A percentile compares a stretch with the other conserved stretches of the same genome.
Evolutionary conservation across 92 coral and sea anemone species (phyloP).

Genomic region (Porites evermanni): DNA sequence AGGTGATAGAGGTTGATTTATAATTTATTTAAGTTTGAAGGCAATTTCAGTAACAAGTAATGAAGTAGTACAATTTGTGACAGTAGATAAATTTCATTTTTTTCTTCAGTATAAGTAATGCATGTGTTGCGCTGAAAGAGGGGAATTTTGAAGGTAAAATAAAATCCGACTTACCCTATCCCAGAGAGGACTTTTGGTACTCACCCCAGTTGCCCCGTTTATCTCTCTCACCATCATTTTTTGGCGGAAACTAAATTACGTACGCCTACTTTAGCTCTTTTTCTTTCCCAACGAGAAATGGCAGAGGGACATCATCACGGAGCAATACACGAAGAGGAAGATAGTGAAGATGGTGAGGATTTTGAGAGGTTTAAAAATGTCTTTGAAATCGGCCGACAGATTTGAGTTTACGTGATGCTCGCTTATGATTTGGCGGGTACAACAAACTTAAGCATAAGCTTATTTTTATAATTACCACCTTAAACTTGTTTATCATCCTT

Average conservation of each 20-base stretch:
- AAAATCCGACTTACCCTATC: not conserved
- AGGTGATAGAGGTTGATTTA: not conserved
- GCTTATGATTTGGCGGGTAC: not conserved
- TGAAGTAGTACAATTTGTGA: not conserved
- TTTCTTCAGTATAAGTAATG: not conserved
- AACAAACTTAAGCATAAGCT: not conserved
- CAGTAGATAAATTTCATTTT: no score
- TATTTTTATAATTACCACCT: not conserved
- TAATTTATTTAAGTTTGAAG: not conserved
- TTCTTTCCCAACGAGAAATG: conserved; percentile 15
- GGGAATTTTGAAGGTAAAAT: not conserved
- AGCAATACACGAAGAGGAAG: conserved; percentile 21
- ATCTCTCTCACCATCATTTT: not conserved
- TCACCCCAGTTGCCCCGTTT: not conserved
- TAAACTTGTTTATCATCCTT: not conserved
- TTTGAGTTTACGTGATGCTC: not conserved
- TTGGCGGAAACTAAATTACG: not conserved
- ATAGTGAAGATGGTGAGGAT: conserved; percentile 36
- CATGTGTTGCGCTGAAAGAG: not conserved
- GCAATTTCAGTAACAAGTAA: not conserved
- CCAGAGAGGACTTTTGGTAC: not conserved
- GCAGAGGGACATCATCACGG: conserved; percentile 15
- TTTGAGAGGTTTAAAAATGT: not conserved
- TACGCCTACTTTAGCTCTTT: no score
- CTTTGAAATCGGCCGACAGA: not conserved